Conservation (phyloP, 2,113 vertebrate species). For the Leptosomus discolor region DNA sequence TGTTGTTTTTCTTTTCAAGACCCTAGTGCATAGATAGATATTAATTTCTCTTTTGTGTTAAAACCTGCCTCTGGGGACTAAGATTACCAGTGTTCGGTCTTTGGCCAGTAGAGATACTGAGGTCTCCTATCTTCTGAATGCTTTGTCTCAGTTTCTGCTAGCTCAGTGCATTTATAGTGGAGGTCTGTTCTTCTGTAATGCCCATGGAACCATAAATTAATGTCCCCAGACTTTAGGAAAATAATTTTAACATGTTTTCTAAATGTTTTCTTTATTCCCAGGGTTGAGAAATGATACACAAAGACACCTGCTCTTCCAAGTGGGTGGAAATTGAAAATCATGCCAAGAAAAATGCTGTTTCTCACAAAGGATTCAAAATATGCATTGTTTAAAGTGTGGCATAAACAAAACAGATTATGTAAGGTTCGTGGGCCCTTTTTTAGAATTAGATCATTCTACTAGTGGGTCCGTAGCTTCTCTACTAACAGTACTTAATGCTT, state of each 20-base stretch:
- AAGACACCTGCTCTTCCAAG: constrained; percentile 36
- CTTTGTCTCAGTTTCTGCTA: background rate
- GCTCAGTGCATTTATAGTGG: background rate
- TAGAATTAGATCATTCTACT: background rate
- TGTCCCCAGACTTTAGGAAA: background rate
- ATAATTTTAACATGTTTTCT: background rate
- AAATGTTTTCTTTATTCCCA: background rate
- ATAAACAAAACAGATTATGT: constrained; percentile 9
- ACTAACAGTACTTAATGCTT: background rate
- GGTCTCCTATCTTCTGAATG: background rate
- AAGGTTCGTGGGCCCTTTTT: background rate
- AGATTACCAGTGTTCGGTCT: constrained; percentile 7
- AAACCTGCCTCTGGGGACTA: background rate
- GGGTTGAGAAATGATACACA: background rate
- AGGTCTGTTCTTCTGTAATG: background rate
- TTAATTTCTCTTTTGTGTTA: constrained; percentile 48
- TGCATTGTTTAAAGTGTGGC: background rate
- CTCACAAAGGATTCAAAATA: constrained; percentile 22
- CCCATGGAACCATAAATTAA: background rate
- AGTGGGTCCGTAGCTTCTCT: background rate
- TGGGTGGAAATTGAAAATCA: background rate
- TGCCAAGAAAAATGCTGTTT: constrained; percentile 25
- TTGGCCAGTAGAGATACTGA: background rate
- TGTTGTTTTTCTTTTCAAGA: constrained; percentile 28
- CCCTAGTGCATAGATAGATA: background rate